Base-by-base conservation (phyloP, 2,113 vertebrate species). In the Acrocephalus arundinaceus region DNA sequence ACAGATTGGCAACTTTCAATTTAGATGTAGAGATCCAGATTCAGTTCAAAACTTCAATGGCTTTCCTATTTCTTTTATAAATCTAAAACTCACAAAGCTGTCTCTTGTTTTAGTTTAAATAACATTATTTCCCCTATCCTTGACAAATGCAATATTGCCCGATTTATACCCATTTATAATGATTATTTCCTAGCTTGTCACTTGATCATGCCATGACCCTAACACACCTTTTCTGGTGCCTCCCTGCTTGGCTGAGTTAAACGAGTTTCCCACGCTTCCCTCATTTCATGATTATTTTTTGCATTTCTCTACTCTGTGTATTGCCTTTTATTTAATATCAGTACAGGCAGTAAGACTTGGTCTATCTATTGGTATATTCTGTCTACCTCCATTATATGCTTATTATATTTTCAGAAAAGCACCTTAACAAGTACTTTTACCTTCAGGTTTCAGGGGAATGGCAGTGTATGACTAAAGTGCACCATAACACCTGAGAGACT, bases 241-340 rank as follows among this genome's bases (percentile, higher is more conserved):
- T 70, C 41, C 16, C 6, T 80, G 24, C 3, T 33, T 55, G 61
- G 21, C 30, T 37, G 7, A 68, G 7, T n/a, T 65, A 83, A 76
- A 68, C 9, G 45, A 31, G 23, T 54, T 83, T 35, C 15, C 35
- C 6, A 22, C 0, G 0, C 8, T 7, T 6, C 4, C 11, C 27
- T 75, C 65, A 54, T 51, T 81, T 80, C 7, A 41, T 43, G 0
- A 61, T n/a, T 33, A 9, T 17, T 76, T 55, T 82, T 87, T 63
- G 1, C 23, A 67, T 52, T 76, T 88, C 22, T 68, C 30, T 51
- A 22, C 18, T 71, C 12, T 43, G 3, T 82, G 3, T 35, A 45
- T 35, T 76, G 16, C 10, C 7, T 86, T 85, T 82, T 68, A 68
- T 61, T 92, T 7, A 45, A 9, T 49, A 59, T 18, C 27, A 39